These are phyloP conservation scores for Chiroxiphia lanceolata DNA, from an alignment of 2,797 vertebrate species.

Conservation along the genomic window DNA sequence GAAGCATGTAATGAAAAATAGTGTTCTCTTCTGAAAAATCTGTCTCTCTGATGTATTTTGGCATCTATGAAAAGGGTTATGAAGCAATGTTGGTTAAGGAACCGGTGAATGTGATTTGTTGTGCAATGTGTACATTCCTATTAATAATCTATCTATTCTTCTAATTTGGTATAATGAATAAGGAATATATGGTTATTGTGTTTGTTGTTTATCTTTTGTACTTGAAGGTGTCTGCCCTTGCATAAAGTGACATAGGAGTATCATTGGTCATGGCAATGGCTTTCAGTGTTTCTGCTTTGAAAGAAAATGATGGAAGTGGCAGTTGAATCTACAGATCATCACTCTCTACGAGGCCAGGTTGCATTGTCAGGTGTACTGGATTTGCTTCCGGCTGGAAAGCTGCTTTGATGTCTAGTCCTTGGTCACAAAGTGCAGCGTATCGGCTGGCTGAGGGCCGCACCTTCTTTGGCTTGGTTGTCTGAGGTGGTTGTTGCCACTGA, in stretches of 20 bases:
- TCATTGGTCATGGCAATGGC: conserved; percentile 72
- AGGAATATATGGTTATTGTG: conserved; percentile 73
- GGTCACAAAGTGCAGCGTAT: conserved; percentile 94
- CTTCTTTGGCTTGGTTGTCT: conserved; percentile 91
- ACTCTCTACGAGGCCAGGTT: conserved; percentile 89
- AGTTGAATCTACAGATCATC: conserved; percentile 88
- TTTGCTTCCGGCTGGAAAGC: conserved; percentile 96
- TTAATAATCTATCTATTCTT: conserved; percentile 70
- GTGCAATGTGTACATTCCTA: conserved; percentile 73
- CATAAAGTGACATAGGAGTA: conserved; percentile 68
- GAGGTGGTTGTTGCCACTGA: conserved; percentile 94
- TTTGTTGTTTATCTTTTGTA: conserved; percentile 68
- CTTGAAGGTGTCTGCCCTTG: conserved; percentile 75
- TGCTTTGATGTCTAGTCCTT: conserved; percentile 96
- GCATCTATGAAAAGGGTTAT: conserved; percentile 60
- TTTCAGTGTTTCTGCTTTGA: conserved; percentile 70
- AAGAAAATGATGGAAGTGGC: neutral
- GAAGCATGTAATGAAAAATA: conserved; percentile 53
- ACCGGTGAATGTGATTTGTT: conserved; percentile 69
- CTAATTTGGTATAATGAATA: conserved; percentile 75
- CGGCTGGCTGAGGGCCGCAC: conserved; percentile 94
- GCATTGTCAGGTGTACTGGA: conserved; percentile 82
- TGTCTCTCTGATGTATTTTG: conserved; percentile 55
- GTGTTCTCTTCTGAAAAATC: conserved; percentile 16
- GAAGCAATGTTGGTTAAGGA: conserved; percentile 56